These are phyloP conservation scores for Tiliacea citrago DNA, from an alignment of 2,888 invertebrate species.

Conservation along the genomic window DNA sequence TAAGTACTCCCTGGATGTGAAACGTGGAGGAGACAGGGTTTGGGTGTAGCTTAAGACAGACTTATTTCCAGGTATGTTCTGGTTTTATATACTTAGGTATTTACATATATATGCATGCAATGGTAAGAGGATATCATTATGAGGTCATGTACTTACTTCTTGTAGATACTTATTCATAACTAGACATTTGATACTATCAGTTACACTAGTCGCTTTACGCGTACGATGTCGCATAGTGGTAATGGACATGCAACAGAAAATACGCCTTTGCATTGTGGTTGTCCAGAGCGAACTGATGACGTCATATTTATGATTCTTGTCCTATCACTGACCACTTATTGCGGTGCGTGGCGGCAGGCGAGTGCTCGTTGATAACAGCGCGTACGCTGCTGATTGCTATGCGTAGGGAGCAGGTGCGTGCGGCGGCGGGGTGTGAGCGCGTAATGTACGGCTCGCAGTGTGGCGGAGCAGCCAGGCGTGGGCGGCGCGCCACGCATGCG, in stretches of 20 bases:
- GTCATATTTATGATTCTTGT: slow-evolving; percentile 73
- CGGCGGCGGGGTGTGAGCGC: slow-evolving; percentile 57
- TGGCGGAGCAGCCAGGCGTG: slow-evolving; percentile 68
- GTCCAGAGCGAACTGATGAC: slow-evolving; percentile 67
- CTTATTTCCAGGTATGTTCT: neutral
- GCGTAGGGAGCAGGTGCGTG: slow-evolving; percentile 49
- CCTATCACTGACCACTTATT: slow-evolving; percentile 67
- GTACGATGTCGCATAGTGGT: slow-evolving; percentile 7
- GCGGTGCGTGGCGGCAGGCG: slow-evolving; percentile 57
- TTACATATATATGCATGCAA: neutral
- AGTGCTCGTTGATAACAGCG: slow-evolving; percentile 65
- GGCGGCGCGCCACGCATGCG: slow-evolving; percentile 81
- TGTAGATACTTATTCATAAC: neutral
- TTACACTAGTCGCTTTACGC: slow-evolving; percentile 5
- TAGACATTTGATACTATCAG: slow-evolving; percentile 15
- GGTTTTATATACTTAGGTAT: neutral
- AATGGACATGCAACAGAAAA: slow-evolving; percentile 43
- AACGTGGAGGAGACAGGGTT: neutral
- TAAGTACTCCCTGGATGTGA: neutral
- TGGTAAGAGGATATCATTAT: slow-evolving; percentile 2
- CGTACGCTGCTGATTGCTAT: slow-evolving; percentile 69
- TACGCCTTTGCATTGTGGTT: slow-evolving; percentile 38
- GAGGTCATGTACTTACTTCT: neutral
- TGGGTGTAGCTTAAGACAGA: neutral
- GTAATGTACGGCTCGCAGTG: slow-evolving; percentile 68